These are phyloP conservation scores for Drosophila pectinifera DNA, from an alignment of 1,140 invertebrate genomes.

Conservation along the genomic window DNA sequence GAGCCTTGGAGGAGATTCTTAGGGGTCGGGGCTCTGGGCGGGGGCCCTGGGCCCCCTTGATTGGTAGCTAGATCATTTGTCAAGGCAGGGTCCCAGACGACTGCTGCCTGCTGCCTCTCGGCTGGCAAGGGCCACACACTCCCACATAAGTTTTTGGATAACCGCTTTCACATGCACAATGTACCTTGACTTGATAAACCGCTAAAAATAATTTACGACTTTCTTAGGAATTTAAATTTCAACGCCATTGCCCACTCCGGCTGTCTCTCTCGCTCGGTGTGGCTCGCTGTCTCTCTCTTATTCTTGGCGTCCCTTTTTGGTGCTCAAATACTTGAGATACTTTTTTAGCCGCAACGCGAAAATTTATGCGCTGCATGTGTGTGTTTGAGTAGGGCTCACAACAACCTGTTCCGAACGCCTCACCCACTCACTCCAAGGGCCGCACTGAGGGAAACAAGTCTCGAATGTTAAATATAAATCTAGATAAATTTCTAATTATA, in stretches of 20 bases:
- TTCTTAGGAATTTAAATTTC: slow-evolving; percentile 80
- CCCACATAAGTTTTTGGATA: slow-evolving; percentile 39
- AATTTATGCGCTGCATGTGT: slow-evolving; percentile 72
- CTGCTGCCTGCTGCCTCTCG: slow-evolving; percentile 7
- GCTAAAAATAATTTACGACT: slow-evolving; percentile 83
- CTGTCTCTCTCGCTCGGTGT: background rate
- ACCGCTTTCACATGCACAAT: slow-evolving; percentile 53
- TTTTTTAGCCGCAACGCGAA: slow-evolving; percentile 57
- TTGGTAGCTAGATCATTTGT: slow-evolving; percentile 75
- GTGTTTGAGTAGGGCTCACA: slow-evolving; percentile 58
- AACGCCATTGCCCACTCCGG: slow-evolving; percentile 56
- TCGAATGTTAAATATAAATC: no score
- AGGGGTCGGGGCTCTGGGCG: background rate
- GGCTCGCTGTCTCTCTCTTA: slow-evolving; percentile 2
- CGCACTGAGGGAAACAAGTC: slow-evolving; percentile 19
- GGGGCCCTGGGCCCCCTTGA: slow-evolving; percentile 31
- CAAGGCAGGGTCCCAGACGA: slow-evolving; percentile 45
- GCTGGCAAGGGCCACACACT: slow-evolving; percentile 16
- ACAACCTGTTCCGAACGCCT: slow-evolving; percentile 68
- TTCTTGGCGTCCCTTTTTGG: slow-evolving; percentile 18
- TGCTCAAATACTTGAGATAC: slow-evolving; percentile 65
- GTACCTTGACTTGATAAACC: slow-evolving; percentile 75
- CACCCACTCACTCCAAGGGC: slow-evolving; percentile 27
- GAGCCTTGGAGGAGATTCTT: slow-evolving; percentile 9
- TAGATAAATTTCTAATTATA: background rate